Percentiles rank a stretch among this genome's conserved stretches.
These are phyloP conservation scores for Zaprionus lachaisei DNA, from an alignment of 1,140 invertebrate genomes.

Conservation along the genomic window DNA sequence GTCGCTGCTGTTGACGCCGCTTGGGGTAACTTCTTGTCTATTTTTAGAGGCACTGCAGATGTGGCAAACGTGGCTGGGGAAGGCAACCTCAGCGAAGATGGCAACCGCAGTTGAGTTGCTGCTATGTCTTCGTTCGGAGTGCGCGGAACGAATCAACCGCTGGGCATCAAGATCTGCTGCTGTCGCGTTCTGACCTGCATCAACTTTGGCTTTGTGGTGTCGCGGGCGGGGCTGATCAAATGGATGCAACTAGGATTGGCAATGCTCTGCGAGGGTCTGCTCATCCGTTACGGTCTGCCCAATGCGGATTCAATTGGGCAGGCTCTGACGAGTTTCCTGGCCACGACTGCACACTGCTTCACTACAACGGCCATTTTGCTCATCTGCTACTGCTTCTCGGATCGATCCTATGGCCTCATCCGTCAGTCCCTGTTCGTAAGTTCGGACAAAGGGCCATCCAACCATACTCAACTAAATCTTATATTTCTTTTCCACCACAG, in stretches of 20 bases:
- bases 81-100: neutral
- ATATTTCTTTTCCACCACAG: conserved; percentile 81
- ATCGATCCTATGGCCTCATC: conserved; percentile 89
- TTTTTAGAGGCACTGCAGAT: conserved; percentile 37
- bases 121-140: conserved; percentile 72
- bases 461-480: neutral
- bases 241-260: conserved; percentile 90
- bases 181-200: conserved; percentile 91
- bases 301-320: conserved; percentile 88
- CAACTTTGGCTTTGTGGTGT: conserved; percentile 89
- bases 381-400: conserved; percentile 90
- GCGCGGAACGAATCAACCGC: conserved; percentile 70
- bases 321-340: conserved; percentile 90
- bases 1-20: neutral
- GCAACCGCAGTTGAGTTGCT: neutral
- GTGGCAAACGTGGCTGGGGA: neutral
- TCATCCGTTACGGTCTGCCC: conserved; percentile 90
- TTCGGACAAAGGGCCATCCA: neutral
- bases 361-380: conserved; percentile 90
- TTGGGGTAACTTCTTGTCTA: conserved; percentile 33
- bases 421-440: conserved; percentile 92
- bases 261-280: conserved; percentile 90
- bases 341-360: conserved; percentile 90
- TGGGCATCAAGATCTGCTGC: conserved; percentile 89
- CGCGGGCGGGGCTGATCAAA: conserved; percentile 89